A percentile compares a stretch with the other conserved stretches of the same genome.
Evolutionary conservation across 2,797 vertebrate genomes (phyloP).

Genomic region (Thripadectes ignobilis): DNA sequence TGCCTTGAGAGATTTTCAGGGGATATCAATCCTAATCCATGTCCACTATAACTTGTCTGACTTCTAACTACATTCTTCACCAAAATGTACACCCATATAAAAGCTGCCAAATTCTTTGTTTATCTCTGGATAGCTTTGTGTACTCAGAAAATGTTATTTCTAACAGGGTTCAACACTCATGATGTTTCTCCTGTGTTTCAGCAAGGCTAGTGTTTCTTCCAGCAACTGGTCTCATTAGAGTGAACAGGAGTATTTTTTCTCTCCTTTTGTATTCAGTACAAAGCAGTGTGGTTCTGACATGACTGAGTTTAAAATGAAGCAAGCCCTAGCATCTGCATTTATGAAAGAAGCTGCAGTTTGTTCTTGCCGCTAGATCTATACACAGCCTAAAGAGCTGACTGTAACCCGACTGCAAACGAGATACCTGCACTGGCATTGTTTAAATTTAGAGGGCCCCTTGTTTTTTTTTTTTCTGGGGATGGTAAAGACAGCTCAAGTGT

Average conservation of each 20-base stretch:
- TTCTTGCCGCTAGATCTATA: conserved; percentile 27
- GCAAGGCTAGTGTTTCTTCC: background rate
- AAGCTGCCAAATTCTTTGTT: background rate
- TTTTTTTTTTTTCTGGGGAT: background rate
- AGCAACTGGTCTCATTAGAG: conserved; percentile 4
- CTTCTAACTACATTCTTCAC: background rate
- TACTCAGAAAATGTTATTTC: background rate
- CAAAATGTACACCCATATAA: background rate
- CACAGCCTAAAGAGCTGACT: background rate
- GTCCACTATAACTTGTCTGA: background rate
- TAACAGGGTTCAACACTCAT: background rate
- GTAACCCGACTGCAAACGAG: background rate
- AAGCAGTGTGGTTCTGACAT: conserved; percentile 34
- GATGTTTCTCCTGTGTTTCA: background rate
- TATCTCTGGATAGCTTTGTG: background rate
- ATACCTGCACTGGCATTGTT: background rate
- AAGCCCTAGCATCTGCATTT: conserved; percentile 40
- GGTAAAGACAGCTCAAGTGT: background rate
- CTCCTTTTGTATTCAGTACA: conserved; percentile 24
- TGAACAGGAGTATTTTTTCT: background rate
- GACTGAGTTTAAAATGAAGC: conserved; percentile 53
- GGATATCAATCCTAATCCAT: background rate
- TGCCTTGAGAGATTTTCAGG: background rate
- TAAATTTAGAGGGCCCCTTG: background rate
- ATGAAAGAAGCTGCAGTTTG: conserved; percentile 43